Base-by-base conservation (phyloP, 2,888 invertebrate genomes). In the Drosophila nigricruria region DNA sequence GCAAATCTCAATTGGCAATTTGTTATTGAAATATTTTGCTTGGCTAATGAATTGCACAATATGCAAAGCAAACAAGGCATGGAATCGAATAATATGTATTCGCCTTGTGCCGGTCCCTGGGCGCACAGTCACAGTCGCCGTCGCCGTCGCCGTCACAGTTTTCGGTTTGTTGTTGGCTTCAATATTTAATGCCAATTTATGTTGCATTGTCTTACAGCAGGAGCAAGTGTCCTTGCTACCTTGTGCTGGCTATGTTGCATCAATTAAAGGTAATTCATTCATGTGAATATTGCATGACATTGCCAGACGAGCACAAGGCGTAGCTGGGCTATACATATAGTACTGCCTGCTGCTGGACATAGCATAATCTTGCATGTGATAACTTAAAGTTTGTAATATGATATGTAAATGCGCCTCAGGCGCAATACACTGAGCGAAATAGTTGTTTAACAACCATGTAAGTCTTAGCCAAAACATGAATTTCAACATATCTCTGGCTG, bases 101-200 rank as follows among this genome's bases (percentile, higher is more conserved):
- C 43, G 25, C 6, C 42, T 50, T 9, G 32, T 12, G 6, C 5
- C 16, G 27, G 2, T 23, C 47, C 30, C 12, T 43, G 10, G n/a
- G n/a, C 36, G 14, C 27, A 34, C 34, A 34, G 34, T 5, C 34
- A 14, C 34, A 12, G 34, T 14, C 34, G 1, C 14, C 12, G 34
- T 34, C 34, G 4, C 34, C 12, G 14, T 34, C 34, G 5, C 18
- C 14, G 18, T 38, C 38, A 4, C 6, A 45, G 43, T 42, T 67
- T 34, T 65, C 18, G 43, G 30, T 74, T 58, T 74, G 75, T 56
- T 76, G 72, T 70, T 67, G 36, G 82, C 71, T 82, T 88, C 89
- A 84, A 84, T 86, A 86, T 86, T 86, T 89, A 89, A 86, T 88
- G 73, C 78, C 89, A 86, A 89, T 87, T 86, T 88, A 89, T 89